Evolutionary conservation across 1,140 invertebrate genomes (phyloP).

Genomic region (Drosophila arawakana): DNA sequence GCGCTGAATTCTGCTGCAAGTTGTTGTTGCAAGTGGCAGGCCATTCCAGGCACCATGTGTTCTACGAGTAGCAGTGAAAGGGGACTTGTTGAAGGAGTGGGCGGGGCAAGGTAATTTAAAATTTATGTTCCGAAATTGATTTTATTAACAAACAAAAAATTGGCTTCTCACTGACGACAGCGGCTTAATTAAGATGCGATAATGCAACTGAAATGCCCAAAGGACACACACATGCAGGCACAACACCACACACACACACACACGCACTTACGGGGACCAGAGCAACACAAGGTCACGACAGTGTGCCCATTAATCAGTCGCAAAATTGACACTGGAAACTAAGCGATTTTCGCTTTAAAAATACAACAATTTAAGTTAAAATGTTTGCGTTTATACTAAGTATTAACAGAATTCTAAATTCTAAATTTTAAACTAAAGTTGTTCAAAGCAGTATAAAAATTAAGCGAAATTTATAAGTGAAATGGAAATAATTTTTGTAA

Average conservation of each 20-base stretch:
- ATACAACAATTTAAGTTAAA: no score
- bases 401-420: no score
- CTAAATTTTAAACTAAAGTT: no score
- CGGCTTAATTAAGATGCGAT: conserved; percentile 61
- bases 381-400: no score
- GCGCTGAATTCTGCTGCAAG: conserved; percentile 14
- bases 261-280: neutral
- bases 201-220: conserved; percentile 12
- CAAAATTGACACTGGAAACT: neutral
- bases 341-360: no score
- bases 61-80: no score
- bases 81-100: no score
- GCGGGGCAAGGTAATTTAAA: conserved; percentile 42
- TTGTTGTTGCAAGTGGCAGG: conserved; percentile 1
- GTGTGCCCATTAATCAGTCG: conserved; percentile 35
- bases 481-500: no score
- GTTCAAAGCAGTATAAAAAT: no score
- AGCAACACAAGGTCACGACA: conserved; percentile 36
- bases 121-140: conserved; percentile 77
- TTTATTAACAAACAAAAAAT: conserved; percentile 75
- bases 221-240: conserved; percentile 1
- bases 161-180: conserved; percentile 31
- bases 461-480: no score
- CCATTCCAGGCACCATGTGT: neutral
- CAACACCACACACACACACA: neutral